These are phyloP conservation scores for Scaptomyza reducta DNA, from an alignment of 2,888 invertebrate species.

Conservation along the genomic window DNA sequence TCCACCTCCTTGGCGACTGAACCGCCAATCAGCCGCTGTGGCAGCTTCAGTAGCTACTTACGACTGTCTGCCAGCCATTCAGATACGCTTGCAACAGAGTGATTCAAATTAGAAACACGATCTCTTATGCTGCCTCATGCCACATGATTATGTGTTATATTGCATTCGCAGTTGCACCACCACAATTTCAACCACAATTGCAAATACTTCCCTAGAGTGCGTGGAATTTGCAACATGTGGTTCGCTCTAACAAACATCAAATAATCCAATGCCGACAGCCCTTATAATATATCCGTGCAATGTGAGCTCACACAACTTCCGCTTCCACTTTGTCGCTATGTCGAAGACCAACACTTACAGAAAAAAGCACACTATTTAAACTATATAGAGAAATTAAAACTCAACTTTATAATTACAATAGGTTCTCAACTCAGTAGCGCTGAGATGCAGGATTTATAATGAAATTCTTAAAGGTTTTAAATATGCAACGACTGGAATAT, in stretches of 20 bases:
- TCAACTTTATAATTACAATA: too few relatives aligned
- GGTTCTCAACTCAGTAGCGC: too few relatives aligned
- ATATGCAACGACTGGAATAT: too few relatives aligned
- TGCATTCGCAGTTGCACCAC: constrained; percentile 17
- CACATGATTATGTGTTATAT: constrained; percentile 30
- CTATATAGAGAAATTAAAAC: too few relatives aligned
- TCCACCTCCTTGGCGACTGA: constrained; percentile 5
- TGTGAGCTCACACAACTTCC: constrained; percentile 34
- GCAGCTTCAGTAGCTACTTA: constrained; percentile 47
- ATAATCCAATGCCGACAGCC: constrained; percentile 20
- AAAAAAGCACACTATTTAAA: neutral
- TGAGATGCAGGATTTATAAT: too few relatives aligned
- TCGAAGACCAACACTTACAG: neutral
- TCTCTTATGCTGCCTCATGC: constrained; percentile 20
- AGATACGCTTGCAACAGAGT: constrained; percentile 46
- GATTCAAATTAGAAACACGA: constrained; percentile 57
- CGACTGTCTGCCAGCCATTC: constrained; percentile 36
- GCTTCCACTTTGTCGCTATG: constrained; percentile 24
- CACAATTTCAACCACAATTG: constrained; percentile 22
- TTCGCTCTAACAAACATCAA: constrained; percentile 24
- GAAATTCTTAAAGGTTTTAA: too few relatives aligned
- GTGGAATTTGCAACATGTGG: constrained; percentile 17
- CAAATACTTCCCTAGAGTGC: constrained; percentile 30
- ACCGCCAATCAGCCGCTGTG: constrained; percentile 30
- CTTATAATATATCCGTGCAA: constrained; percentile 19